These are phyloP conservation scores for Listronotus bonariensis DNA, from an alignment of 1,140 invertebrate species.

Conservation along the genomic window DNA sequence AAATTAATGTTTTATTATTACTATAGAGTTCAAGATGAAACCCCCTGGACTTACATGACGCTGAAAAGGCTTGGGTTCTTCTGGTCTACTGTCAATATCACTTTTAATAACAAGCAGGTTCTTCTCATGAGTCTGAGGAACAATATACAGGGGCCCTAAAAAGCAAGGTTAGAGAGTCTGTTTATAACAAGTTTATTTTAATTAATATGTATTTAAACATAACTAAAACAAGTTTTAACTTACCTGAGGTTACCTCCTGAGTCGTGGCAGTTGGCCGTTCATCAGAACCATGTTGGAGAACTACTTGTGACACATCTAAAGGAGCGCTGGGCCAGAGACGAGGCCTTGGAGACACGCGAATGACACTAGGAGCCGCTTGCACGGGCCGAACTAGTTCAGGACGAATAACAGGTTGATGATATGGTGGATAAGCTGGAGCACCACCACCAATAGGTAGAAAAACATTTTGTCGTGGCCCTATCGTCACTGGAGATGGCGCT, in stretches of 20 bases:
- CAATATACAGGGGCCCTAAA: conserved; percentile 44
- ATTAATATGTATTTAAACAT: not conserved
- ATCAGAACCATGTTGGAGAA: conserved; percentile 11
- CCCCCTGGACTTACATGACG: conserved; percentile 36
- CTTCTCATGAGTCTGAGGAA: conserved; percentile 48
- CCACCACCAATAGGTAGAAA: conserved; percentile 78
- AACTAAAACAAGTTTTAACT: not conserved
- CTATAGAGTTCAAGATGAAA: no score
- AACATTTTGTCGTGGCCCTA: conserved; percentile 72
- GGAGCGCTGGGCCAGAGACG: conserved; percentile 19
- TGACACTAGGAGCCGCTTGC: conserved; percentile 35
- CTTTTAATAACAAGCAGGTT: conserved; percentile 52
- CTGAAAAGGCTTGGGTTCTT: conserved; percentile 43
- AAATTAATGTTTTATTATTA: no score
- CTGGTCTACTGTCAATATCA: conserved; percentile 44
- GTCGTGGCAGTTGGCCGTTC: conserved; percentile 9
- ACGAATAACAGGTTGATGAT: conserved; percentile 42
- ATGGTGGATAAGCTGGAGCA: conserved; percentile 35
- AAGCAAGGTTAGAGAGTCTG: no score
- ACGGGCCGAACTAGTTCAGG: conserved; percentile 36
- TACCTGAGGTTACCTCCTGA: conserved; percentile 12
- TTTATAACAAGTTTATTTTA: no score
- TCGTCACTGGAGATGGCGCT: conserved; percentile 66
- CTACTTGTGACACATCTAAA: conserved; percentile 24
- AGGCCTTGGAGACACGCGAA: conserved; percentile 37